Evolutionary conservation across 1,140 invertebrate genomes (phyloP), one percentile per base, ranked within the genome.

Genomic region (Lepidostoma basale): DNA sequence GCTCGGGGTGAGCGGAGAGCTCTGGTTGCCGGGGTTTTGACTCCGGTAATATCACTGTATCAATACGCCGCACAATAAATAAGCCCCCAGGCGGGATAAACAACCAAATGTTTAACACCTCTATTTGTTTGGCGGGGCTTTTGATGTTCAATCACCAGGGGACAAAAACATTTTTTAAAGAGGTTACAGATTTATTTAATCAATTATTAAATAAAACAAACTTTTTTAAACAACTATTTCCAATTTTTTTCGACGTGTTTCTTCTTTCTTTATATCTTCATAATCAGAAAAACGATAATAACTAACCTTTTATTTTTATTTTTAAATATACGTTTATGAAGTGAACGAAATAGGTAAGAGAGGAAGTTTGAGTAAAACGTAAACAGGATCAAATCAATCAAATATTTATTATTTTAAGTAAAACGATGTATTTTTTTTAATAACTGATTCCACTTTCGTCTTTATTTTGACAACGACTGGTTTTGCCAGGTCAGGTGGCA

Each of bases 41-140:
- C 56, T 42, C 22, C 3, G 45, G 62, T 52, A 36, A 67, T 71
- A 67, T 71, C 45, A 71, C 65, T 71, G 69, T 68, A 68, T 68
- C 54, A 68, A 72, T 68, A 72, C 62, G 52, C 26, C 56, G 60
- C 56, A 72, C 70, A 72, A 68, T 68, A 72, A 72, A 72, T 67
- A 66, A 68, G 54, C 67, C 62, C 62, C 70, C 67, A 45, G 47
- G 62, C 63, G 71, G 66, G 66, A 69, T 69, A 69, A 69, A 67
- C 59, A 69, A 73, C 67, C 67, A 63, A 73, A 67, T 69, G 67
- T 73, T 73, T 73, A 73, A 69, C 67, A 69, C 67, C 67, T 69
- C 63, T 69, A 59, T 73, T 69, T 69, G 64, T 40, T 69, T 64
- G 67, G 71, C 71, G 71, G 67, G 62, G 28, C 71, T 69, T 60